Conservation (phyloP, 2,797 vertebrate species). For the Sebastolobus altivelis region DNA sequence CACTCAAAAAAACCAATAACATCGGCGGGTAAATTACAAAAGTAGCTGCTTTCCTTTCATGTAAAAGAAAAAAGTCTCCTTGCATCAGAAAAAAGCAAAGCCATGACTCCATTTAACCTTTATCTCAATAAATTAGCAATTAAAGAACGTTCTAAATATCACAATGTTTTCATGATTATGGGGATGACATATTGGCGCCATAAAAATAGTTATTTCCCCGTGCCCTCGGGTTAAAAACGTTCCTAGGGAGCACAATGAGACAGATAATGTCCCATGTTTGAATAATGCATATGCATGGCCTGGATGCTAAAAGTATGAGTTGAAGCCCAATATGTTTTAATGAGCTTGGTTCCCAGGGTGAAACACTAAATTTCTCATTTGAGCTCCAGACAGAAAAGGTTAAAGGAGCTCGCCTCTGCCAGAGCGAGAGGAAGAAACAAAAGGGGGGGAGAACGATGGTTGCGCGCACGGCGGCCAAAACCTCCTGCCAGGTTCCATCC, state of each 20-base stretch:
- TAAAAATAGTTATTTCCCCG: conserved; percentile 9
- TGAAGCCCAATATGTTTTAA: conserved; percentile 70
- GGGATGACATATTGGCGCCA: conserved; percentile 6
- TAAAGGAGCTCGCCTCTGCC: conserved; percentile 52
- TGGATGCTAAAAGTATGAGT: conserved; percentile 54
- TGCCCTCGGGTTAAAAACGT: conserved; percentile 39
- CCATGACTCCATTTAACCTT: conserved; percentile 23
- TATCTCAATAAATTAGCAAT: conserved; percentile 30
- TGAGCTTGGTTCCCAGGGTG: conserved; percentile 65
- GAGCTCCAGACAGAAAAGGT: conserved; percentile 68
- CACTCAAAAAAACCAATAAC: not conserved
- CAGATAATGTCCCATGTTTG: conserved; percentile 57
- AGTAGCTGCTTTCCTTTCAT: conserved; percentile 11
- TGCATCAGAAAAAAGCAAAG: not conserved
- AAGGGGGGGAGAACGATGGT: conserved; percentile 4
- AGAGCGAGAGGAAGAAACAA: conserved; percentile 25
- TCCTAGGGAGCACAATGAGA: conserved; percentile 42
- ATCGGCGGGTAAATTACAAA: not conserved
- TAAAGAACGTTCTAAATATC: conserved; percentile 10
- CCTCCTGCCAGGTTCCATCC: conserved; percentile 28
- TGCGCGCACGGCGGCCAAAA: conserved; percentile 1
- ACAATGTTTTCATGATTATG: conserved; percentile 25
- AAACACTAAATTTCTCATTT: conserved; percentile 71
- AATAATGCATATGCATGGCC: conserved; percentile 76
- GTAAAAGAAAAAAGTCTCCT: not conserved